Conservation (phyloP, 2,888 invertebrate genomes). For the Phania funesta region DNA sequence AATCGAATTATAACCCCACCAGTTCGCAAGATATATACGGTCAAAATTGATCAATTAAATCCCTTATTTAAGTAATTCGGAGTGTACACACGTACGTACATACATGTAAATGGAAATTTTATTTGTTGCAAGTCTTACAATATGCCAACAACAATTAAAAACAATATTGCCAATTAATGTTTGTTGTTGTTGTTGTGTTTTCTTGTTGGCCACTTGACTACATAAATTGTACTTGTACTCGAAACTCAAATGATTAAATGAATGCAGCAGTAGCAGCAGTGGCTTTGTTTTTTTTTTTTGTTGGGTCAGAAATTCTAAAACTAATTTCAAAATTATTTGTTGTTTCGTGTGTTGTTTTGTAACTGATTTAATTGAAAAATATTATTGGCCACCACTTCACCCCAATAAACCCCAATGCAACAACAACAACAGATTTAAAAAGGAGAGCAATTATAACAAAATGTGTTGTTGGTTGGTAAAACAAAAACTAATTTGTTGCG, state of each 20-base stretch:
- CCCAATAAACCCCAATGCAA: constrained; percentile 13
- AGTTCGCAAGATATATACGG: too few relatives aligned
- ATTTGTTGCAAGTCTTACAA: constrained; percentile 59
- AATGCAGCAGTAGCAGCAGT: background rate
- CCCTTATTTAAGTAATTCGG: too few relatives aligned
- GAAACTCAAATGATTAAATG: constrained; percentile 36
- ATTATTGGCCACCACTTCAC: constrained; percentile 52
- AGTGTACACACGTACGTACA: too few relatives aligned
- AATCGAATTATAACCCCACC: too few relatives aligned
- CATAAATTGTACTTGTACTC: constrained; percentile 34
- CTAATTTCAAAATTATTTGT: constrained; percentile 67
- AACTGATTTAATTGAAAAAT: constrained; percentile 60
- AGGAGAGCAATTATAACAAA: constrained; percentile 35
- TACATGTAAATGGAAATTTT: constrained; percentile 65
- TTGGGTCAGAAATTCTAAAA: constrained; percentile 56
- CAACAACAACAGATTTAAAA: background rate
- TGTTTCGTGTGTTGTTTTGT: constrained; percentile 42
- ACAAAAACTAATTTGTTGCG: constrained; percentile 57
- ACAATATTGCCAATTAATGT: constrained; percentile 62
- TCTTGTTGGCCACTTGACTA: constrained; percentile 54
- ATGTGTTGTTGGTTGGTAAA: constrained; percentile 21
- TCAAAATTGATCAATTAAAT: too few relatives aligned
- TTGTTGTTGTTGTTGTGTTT: constrained; percentile 11
- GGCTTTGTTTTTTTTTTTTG: background rate
- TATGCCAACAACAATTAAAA: constrained; percentile 50